A percentile compares a stretch with the other conserved stretches of the same genome.
These are phyloP conservation scores for Gymnogyps californianus DNA, from an alignment of 2,113 vertebrate genomes.

Conservation along the genomic window DNA sequence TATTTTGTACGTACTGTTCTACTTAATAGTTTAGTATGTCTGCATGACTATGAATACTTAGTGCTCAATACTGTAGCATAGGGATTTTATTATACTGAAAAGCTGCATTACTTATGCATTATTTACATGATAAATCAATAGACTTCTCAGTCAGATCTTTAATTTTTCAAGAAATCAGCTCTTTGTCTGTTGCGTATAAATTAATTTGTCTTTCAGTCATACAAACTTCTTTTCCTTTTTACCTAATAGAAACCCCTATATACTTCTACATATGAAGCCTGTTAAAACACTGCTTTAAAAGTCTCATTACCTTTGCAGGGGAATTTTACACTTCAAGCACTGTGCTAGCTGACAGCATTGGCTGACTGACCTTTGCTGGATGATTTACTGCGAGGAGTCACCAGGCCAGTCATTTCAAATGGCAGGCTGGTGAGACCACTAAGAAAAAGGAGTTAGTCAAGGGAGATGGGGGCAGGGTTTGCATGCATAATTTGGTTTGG, in stretches of 20 bases:
- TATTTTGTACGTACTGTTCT: background rate
- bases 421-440: background rate
- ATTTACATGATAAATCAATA: background rate
- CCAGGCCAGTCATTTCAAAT: background rate
- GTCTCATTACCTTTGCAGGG: background rate
- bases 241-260: background rate
- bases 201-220: background rate
- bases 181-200: background rate
- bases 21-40: background rate
- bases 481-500: background rate
- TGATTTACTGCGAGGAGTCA: background rate
- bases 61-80: background rate
- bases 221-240: background rate
- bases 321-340: background rate
- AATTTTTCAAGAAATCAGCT: background rate
- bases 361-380: background rate
- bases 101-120: background rate
- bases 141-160: background rate
- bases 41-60: background rate
- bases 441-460: background rate
- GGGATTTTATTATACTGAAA: background rate
- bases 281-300: background rate
- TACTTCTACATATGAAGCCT: background rate
- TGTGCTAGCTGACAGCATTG: background rate
- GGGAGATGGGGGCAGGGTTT: background rate